A percentile compares a stretch with the other conserved stretches of the same genome.
Evolutionary conservation across 1,140 invertebrate species (phyloP).

Genomic region (Carposina sasakii): DNA sequence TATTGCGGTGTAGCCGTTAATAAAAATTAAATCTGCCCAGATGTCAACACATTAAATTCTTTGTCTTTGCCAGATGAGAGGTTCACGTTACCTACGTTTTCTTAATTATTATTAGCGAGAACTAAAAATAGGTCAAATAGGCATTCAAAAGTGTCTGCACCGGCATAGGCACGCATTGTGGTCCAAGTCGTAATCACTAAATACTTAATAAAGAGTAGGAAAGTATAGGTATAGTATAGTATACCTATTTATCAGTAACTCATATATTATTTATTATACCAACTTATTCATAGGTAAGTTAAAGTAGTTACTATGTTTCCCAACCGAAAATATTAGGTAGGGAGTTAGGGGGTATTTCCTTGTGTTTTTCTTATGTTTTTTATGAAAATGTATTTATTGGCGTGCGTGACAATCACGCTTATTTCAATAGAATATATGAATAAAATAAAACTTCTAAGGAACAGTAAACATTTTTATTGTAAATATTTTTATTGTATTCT

Average conservation of each 20-base stretch:
- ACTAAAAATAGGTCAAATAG: conserved; percentile 71
- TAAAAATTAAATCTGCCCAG: conserved; percentile 25
- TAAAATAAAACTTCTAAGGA: conserved; percentile 54
- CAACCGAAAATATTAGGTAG: too few species aligned
- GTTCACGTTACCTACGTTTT: conserved; percentile 71
- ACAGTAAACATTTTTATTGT: conserved; percentile 71
- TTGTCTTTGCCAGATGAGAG: conserved; percentile 49
- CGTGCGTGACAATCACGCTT: too few species aligned
- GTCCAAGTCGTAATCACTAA: conserved; percentile 43
- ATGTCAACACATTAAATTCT: conserved; percentile 20
- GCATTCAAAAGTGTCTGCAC: conserved; percentile 67
- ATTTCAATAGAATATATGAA: too few species aligned
- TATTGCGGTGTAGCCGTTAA: conserved; percentile 14
- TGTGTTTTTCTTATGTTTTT: too few species aligned
- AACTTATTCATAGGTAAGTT: too few species aligned
- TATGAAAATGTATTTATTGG: too few species aligned
- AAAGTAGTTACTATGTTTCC: too few species aligned
- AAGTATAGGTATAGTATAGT: too few species aligned
- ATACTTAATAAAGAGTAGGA: too few species aligned
- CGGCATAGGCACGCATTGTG: conserved; percentile 54
- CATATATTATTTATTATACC: too few species aligned
- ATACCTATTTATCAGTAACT: too few species aligned
- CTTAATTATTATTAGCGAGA: conserved; percentile 67
- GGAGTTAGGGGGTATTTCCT: too few species aligned
- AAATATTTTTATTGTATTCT: conserved; percentile 69